Conservation (phyloP, 2,888 invertebrate genomes). For the Eulithis testata region DNA sequence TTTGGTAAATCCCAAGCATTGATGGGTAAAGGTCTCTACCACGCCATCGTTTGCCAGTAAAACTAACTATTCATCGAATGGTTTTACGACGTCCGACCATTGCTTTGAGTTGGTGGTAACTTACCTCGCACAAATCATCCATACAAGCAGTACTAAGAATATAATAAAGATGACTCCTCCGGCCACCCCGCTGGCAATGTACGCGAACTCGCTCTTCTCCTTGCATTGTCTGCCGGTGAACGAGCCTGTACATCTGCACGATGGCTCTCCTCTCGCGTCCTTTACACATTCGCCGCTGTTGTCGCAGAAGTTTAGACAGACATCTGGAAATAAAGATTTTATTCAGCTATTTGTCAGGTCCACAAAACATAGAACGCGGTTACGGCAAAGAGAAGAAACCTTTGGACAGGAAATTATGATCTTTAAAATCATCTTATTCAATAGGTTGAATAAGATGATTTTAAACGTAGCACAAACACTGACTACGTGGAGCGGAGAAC, state of each 20-base stretch:
- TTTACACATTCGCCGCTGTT: slow-evolving; percentile 96
- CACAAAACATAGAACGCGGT: too few species aligned
- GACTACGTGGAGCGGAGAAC: too few species aligned
- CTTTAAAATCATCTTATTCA: too few species aligned
- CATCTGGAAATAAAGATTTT: slow-evolving; percentile 81
- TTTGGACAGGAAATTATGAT: too few species aligned
- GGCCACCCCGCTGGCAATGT: slow-evolving; percentile 97
- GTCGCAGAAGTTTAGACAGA: slow-evolving; percentile 94
- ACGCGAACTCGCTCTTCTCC: slow-evolving; percentile 97
- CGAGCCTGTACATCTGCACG: slow-evolving; percentile 95
- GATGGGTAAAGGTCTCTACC: too few species aligned
- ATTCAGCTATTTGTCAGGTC: neutral
- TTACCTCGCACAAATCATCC: slow-evolving; percentile 98
- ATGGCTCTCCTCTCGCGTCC: slow-evolving; percentile 92
- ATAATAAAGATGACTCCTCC: slow-evolving; percentile 97
- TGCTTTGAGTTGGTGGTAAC: slow-evolving; percentile 16
- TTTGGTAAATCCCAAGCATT: too few species aligned
- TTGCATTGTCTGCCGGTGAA: slow-evolving; percentile 95
- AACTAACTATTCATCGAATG: too few species aligned
- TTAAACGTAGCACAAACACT: too few species aligned
- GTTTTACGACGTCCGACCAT: too few species aligned
- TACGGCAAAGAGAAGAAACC: too few species aligned
- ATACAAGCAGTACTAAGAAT: slow-evolving; percentile 95
- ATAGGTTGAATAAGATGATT: too few species aligned
- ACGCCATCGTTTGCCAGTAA: too few species aligned